phyloP scores from a whole-genome alignment of 2,888 invertebrate species.

The Calliopum simillimum region DNA sequence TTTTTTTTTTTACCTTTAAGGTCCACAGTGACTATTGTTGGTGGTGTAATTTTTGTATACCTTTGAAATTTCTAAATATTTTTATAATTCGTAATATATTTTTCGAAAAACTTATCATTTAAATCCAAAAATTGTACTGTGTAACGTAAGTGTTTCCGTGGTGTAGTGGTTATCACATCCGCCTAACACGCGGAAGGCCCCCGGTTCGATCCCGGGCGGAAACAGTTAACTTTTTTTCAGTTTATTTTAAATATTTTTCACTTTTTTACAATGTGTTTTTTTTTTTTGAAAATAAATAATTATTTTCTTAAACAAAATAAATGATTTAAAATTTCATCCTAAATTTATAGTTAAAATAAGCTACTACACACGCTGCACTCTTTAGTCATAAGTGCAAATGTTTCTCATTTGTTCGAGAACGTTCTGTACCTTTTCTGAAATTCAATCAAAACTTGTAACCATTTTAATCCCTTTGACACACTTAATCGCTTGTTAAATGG shows the following conservation, averaged over 20 bases:
- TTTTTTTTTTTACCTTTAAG: too few species aligned
- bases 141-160: slow-evolving; percentile 45
- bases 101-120: background rate
- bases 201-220: slow-evolving; percentile 68
- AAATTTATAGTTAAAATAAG: too few species aligned
- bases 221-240: slow-evolving; percentile 47
- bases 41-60: too few species aligned
- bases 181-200: slow-evolving; percentile 60
- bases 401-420: background rate
- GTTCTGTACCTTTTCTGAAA: background rate
- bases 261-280: too few species aligned
- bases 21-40: too few species aligned
- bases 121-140: too few species aligned
- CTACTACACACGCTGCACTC: too few species aligned
- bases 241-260: background rate
- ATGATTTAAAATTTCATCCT: too few species aligned
- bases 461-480: background rate
- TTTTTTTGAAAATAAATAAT: too few species aligned
- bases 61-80: too few species aligned
- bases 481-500: slow-evolving; percentile 6
- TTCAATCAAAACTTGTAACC: background rate
- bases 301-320: too few species aligned
- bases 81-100: too few species aligned
- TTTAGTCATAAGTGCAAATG: background rate
- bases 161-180: slow-evolving; percentile 58